phyloP scores from a whole-genome alignment of 92 coral and sea anemone genomes.

The Epizoanthus ramosus region DNA sequence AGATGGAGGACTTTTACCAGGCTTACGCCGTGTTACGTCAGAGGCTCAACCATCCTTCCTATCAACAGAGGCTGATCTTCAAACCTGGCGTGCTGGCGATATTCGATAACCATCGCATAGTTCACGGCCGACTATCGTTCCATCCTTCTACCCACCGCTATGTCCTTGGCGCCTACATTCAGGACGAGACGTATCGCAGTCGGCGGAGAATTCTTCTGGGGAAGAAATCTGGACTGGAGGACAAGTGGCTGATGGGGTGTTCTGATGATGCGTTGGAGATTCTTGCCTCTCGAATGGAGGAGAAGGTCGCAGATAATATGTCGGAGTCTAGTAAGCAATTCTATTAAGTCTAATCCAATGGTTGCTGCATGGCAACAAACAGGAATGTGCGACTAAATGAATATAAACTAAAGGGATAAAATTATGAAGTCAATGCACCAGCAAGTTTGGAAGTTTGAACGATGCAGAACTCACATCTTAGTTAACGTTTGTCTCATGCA shows the following conservation, averaged over 20 bases:
- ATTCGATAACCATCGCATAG: constrained; percentile 36
- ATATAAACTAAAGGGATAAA: too few species aligned
- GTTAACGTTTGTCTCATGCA: too few species aligned
- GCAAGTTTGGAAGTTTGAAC: too few species aligned
- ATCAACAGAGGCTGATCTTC: constrained; percentile 23
- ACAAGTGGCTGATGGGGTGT: constrained; percentile 62
- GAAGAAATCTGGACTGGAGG: constrained; percentile 51
- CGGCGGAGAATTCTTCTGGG: constrained; percentile 57
- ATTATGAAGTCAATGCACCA: too few species aligned
- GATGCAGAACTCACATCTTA: too few species aligned
- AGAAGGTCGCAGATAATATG: background rate
- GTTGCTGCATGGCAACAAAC: too few species aligned
- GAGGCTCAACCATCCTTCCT: constrained; percentile 45
- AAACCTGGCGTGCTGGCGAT: constrained; percentile 29
- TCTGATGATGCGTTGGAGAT: constrained; percentile 54
- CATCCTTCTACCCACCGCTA: constrained; percentile 38
- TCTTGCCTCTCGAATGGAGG: constrained; percentile 35
- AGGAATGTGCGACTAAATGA: too few species aligned
- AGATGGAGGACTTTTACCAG: constrained; percentile 50
- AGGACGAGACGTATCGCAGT: constrained; percentile 38
- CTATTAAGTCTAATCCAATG: too few species aligned
- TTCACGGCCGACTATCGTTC: constrained; percentile 28
- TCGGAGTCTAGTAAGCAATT: background rate
- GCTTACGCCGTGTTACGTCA: constrained; percentile 39
- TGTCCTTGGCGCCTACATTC: constrained; percentile 32